A percentile compares a stretch with the other conserved stretches of the same genome.
phyloP scores from a whole-genome alignment of 2,888 invertebrate genomes.

The Sphecodes monilicornis region DNA sequence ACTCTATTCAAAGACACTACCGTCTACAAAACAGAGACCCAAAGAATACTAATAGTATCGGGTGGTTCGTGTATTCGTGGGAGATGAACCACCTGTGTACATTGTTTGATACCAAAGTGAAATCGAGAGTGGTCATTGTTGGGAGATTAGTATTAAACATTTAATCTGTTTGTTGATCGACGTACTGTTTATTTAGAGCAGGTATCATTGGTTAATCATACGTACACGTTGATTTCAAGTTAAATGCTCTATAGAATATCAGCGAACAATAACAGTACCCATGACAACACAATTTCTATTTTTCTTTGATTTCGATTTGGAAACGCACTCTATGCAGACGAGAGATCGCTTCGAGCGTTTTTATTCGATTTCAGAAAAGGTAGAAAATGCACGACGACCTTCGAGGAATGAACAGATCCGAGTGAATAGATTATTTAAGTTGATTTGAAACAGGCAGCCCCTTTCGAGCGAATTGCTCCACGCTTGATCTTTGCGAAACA shows the following conservation, averaged over 20 bases:
- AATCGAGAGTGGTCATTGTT: not conserved
- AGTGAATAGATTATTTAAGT: not conserved
- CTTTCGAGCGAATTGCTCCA: not conserved
- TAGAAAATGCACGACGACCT: not conserved
- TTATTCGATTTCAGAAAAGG: not conserved
- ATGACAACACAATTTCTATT: not conserved
- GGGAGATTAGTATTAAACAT: not conserved
- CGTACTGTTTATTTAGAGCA: not conserved
- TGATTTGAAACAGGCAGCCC: not conserved
- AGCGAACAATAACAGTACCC: no score
- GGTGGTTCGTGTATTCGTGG: slow-evolving; percentile 2
- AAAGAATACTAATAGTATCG: not conserved
- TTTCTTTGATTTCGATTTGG: not conserved
- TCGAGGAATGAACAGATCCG: not conserved
- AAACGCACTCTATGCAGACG: not conserved
- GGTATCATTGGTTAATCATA: not conserved
- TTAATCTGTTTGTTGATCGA: not conserved
- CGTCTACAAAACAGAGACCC: not conserved
- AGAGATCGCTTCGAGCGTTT: not conserved
- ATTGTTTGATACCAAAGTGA: not conserved
- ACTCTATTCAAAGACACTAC: not conserved
- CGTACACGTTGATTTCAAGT: not conserved
- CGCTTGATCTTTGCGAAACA: not conserved
- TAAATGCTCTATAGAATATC: not conserved
- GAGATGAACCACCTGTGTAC: not conserved